Evolutionary conservation across 1,140 invertebrate genomes (phyloP), one percentile per base, ranked within the genome.

Genomic region (Apis florea): DNA sequence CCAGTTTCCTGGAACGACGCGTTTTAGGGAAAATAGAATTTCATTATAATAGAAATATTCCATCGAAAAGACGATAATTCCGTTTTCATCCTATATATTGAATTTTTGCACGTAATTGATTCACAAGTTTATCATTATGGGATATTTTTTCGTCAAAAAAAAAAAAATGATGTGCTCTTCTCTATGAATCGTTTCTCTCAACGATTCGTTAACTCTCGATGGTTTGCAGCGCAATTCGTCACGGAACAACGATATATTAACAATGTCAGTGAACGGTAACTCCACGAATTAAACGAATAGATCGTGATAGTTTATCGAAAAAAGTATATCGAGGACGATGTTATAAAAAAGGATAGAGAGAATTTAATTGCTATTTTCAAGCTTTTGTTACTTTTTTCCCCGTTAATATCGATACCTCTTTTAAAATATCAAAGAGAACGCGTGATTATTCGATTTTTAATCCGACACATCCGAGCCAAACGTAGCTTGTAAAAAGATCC

Each of bases 241-340:
- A 64, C 15, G 26, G 69, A 40, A 56, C 67, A 40, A 31, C 56
- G 66, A 31, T 59, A 17, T 24, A 54, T 71, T 64, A 73, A 73
- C 58, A 47, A 73, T 51, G 2, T 24, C 40, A 12, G 8, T 3
- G 51, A 54, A 79, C 58, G 47, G 76, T 71, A 49, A 40, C 40
- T 10, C 5, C 54, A 5, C 26, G 2, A 21, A 61, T 40, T 40
- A 40, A 40, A 40, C 31, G 17, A 68, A 51, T 69, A 26, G 21
- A 73, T 79, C 31, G 49, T 79, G 53, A 15, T 79, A 61, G 49
- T 79, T 79, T 79, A 53, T 72, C 69, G 77, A 72, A 24, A 26
- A 40, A 19, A 21, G 61, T 72, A 24, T 49, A 71, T 71, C 19
- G 56, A 69, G 56, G 47, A 4, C 51, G n/a, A 15, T 47, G 12